A percentile compares a stretch with the other conserved stretches of the same genome.
phyloP scores from a whole-genome alignment of 2,113 vertebrate species.

The Mormyrus lacerda region DNA sequence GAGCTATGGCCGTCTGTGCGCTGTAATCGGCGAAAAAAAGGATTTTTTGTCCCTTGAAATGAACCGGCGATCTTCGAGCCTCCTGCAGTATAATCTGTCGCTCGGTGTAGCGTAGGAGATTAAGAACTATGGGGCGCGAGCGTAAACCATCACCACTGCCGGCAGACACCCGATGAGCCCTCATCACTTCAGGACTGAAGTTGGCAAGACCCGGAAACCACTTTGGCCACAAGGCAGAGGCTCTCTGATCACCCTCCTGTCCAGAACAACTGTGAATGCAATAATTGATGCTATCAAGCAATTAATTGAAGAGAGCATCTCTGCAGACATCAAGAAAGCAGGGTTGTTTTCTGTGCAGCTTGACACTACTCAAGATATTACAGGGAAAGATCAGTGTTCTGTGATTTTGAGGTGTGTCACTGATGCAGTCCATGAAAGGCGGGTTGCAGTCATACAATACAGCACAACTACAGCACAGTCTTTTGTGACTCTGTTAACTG shows the following conservation, averaged over 20 bases:
- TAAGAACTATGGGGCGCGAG: too few relatives aligned
- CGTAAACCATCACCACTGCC: too few relatives aligned
- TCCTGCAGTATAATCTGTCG: too few relatives aligned
- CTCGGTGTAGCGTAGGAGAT: too few relatives aligned
- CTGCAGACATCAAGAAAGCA: neutral
- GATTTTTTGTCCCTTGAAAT: too few relatives aligned
- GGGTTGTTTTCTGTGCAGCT: slow-evolving; percentile 5
- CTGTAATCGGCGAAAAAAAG: too few relatives aligned
- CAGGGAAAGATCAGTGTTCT: slow-evolving; percentile 10
- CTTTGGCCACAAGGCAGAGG: too few relatives aligned
- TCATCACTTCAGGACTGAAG: too few relatives aligned
- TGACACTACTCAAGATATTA: slow-evolving; percentile 23
- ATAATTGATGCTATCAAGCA: neutral
- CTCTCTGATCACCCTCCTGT: neutral
- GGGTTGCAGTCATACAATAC: neutral
- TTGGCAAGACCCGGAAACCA: too few relatives aligned
- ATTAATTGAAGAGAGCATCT: neutral
- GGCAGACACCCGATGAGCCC: too few relatives aligned
- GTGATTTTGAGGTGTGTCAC: slow-evolving; percentile 23
- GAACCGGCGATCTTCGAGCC: too few relatives aligned
- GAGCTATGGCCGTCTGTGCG: too few relatives aligned
- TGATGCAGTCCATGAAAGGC: slow-evolving; percentile 12
- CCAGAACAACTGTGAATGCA: neutral
- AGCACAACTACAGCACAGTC: slow-evolving; percentile 11
- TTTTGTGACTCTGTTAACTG: slow-evolving; percentile 8